Base-by-base conservation (phyloP, 2,113 vertebrate genomes). In the Takifugu bimaculatus region DNA sequence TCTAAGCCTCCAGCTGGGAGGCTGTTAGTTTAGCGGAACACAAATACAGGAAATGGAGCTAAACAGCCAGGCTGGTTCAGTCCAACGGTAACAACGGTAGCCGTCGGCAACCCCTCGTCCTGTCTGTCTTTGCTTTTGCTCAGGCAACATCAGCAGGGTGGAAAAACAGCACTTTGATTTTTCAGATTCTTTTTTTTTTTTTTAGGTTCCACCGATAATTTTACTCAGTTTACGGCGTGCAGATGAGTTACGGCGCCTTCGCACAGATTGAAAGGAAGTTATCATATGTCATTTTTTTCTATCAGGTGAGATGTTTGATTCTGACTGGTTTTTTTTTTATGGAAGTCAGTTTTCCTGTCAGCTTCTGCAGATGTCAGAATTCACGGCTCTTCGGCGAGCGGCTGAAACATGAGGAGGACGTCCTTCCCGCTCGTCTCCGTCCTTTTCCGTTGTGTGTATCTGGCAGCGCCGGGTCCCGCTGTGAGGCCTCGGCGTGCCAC, bases 401-500 rank as follows among this genome's bases (percentile, higher is more conserved):
- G 29, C 29, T 32, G 7, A 32, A 32, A 32, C 7, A 32, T 6
- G 29, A 32, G 29, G 5, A 32, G 29, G 44, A 45, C 13, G 13
- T 45, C 44, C 13, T 15, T 15, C 4, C 2, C 3, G 14, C 14
- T n/a, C 2, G 4, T 14, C 13, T 48, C 45, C 15, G 6, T 48
- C n/a, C n/a, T 1, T 15, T 20, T n/a, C 4, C 14, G n/a, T 15
- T 5, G 13, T 15, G 45, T 15, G 13, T 1, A 50, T 60, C 50
- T 57, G n/a, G 44, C 2, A 57, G 73, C 20, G 65, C 27, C 50
- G 60, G 43, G 50, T 59, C 57, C 35, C 60, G 56, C 43, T 47
- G 48, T 71, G 45, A 27, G 7, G 15, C 63, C 27, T 72, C 57
- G 27, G 28, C 32, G 64, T 76, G 63, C 74, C 50, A 11, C 44